A percentile compares a stretch with the other conserved stretches of the same genome.
Evolutionary conservation across 2,888 invertebrate genomes (phyloP).

Genomic region (Nycteola revayana): DNA sequence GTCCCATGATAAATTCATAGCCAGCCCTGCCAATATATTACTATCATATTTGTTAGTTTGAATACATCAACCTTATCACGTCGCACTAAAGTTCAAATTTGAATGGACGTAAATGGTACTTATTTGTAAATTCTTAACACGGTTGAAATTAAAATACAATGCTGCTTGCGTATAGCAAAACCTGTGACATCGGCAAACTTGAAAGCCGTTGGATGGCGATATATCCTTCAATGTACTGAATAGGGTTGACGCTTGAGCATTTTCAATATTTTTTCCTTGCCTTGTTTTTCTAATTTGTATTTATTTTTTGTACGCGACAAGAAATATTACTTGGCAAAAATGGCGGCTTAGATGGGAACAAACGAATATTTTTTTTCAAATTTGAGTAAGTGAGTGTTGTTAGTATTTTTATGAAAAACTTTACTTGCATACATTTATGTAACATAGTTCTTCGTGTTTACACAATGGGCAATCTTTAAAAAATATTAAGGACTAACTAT

Average conservation of each 20-base stretch:
- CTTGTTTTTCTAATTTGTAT: too few species aligned
- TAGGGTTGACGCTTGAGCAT: slow-evolving; percentile 41
- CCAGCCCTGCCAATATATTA: slow-evolving; percentile 27
- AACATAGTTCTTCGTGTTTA: too few species aligned
- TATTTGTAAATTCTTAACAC: slow-evolving; percentile 66
- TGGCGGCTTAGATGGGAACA: too few species aligned
- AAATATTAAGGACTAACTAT: too few species aligned
- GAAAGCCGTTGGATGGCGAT: slow-evolving; percentile 66
- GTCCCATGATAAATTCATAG: slow-evolving; percentile 36
- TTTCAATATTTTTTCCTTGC: too few species aligned
- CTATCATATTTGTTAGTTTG: slow-evolving; percentile 15
- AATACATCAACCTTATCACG: slow-evolving; percentile 19
- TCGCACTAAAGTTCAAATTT: slow-evolving; percentile 24
- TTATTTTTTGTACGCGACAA: too few species aligned
- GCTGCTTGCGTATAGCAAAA: slow-evolving; percentile 56
- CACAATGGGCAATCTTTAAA: too few species aligned
- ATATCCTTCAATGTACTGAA: slow-evolving; percentile 57
- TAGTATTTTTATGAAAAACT: too few species aligned
- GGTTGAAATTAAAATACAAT: slow-evolving; percentile 74
- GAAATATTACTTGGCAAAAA: too few species aligned
- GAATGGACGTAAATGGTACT: slow-evolving; percentile 28
- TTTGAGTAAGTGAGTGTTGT: too few species aligned
- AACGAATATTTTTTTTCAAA: too few species aligned
- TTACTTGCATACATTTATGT: too few species aligned
- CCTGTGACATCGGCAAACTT: slow-evolving; percentile 70